phyloP scores from a whole-genome alignment of 2,113 vertebrate species.

The Caracal caracal region DNA sequence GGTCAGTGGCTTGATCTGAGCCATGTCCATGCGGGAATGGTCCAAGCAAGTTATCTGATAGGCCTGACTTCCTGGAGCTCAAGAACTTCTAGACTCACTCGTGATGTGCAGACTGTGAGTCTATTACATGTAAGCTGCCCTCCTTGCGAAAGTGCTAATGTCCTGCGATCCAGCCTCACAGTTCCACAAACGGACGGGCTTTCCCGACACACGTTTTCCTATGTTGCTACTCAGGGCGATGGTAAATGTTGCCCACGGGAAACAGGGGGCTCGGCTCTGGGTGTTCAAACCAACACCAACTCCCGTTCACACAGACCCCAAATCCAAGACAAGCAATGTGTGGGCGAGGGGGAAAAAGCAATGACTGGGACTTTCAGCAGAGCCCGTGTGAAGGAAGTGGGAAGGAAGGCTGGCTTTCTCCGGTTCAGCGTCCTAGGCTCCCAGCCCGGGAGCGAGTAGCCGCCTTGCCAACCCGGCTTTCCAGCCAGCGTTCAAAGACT shows the following conservation, averaged over 20 bases:
- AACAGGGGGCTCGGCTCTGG: background rate
- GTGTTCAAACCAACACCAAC: background rate
- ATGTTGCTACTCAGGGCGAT: background rate
- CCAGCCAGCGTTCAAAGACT: background rate
- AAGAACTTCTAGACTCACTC: background rate
- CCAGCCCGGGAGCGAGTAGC: background rate
- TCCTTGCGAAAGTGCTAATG: background rate
- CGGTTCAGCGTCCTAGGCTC: background rate
- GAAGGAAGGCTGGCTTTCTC: background rate
- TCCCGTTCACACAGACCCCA: constrained; percentile 21
- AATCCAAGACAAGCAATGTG: constrained; percentile 58
- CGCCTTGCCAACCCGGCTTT: background rate
- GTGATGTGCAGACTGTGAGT: background rate
- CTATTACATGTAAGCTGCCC: background rate
- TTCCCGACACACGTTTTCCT: background rate
- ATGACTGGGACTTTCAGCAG: background rate
- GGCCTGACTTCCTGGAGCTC: background rate
- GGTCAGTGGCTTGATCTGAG: background rate
- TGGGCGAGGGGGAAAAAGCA: background rate
- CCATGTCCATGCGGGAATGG: background rate
- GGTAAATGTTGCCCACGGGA: background rate
- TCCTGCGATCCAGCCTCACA: background rate
- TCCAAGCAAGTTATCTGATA: background rate
- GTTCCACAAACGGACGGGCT: background rate
- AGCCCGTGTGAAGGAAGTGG: constrained; percentile 11